These are phyloP conservation scores for Fragum whitleyi DNA, from an alignment of 2,888 invertebrate genomes.

Conservation along the genomic window DNA sequence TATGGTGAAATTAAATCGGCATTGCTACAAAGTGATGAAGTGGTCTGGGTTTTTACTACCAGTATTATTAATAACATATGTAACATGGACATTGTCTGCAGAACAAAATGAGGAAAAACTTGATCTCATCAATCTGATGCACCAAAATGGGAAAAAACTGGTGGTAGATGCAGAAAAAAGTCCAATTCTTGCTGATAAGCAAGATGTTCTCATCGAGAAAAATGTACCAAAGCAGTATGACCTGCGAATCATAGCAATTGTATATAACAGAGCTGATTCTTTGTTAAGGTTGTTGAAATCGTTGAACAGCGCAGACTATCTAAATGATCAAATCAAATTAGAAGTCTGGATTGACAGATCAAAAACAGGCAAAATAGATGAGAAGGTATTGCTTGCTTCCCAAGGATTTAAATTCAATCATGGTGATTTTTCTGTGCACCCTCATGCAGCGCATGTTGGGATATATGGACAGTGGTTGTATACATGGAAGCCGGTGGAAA, in stretches of 20 bases:
- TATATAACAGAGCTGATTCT: conserved; percentile 63
- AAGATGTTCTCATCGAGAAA: not conserved
- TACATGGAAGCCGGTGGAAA: conserved; percentile 72
- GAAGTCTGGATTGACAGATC: conserved; percentile 71
- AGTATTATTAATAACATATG: not conserved
- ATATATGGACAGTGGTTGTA: conserved; percentile 70
- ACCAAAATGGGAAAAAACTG: not conserved
- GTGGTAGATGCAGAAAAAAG: not conserved
- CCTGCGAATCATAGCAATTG: conserved; percentile 62
- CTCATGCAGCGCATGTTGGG: conserved; percentile 65
- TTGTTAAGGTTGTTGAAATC: conserved; percentile 60
- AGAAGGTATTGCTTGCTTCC: conserved; percentile 32
- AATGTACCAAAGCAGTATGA: conserved; percentile 43
- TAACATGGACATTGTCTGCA: not conserved
- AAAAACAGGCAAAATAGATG: conserved; percentile 49
- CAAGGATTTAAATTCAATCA: conserved; percentile 57
- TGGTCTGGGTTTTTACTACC: not conserved
- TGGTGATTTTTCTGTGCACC: conserved; percentile 52
- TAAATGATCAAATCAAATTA: conserved; percentile 51
- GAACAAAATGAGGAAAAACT: not conserved
- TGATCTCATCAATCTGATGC: not conserved
- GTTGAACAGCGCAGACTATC: conserved; percentile 60
- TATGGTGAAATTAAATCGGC: not conserved
- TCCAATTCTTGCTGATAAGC: not conserved
- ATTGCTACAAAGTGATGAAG: not conserved